These are phyloP conservation scores for Callospermophilus lateralis DNA, from an alignment of 2,113 vertebrate species.

Conservation along the genomic window DNA sequence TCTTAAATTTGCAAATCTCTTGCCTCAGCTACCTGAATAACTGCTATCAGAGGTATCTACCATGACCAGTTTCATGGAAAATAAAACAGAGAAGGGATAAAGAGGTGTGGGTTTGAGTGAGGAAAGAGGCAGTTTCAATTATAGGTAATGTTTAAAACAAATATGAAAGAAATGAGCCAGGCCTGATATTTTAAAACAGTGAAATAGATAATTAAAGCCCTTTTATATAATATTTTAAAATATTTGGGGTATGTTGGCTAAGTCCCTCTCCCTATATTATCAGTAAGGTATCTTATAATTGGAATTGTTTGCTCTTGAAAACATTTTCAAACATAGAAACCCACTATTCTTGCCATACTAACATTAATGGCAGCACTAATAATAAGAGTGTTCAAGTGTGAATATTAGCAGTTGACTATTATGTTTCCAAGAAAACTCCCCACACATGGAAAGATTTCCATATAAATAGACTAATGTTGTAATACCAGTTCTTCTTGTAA, in stretches of 20 bases:
- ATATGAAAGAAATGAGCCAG: neutral
- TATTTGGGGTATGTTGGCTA: neutral
- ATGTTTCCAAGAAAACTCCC: neutral
- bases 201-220: neutral
- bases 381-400: neutral
- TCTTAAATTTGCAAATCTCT: neutral
- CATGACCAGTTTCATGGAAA: neutral
- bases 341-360: neutral
- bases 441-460: neutral
- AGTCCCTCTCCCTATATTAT: neutral
- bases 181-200: neutral
- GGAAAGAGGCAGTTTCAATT: neutral
- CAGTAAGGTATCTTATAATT: neutral
- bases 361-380: neutral
- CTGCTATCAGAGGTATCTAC: neutral
- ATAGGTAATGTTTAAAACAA: neutral
- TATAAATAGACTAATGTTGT: neutral
- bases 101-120: neutral
- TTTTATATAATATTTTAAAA: neutral
- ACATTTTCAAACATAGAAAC: neutral
- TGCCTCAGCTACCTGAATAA: neutral
- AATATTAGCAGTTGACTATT: neutral
- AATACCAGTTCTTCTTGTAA: rapidly evolving
- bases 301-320: neutral
- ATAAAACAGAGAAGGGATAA: neutral